Base-by-base conservation (phyloP, 1,140 invertebrate genomes). In the Drosophila kikkawai region DNA sequence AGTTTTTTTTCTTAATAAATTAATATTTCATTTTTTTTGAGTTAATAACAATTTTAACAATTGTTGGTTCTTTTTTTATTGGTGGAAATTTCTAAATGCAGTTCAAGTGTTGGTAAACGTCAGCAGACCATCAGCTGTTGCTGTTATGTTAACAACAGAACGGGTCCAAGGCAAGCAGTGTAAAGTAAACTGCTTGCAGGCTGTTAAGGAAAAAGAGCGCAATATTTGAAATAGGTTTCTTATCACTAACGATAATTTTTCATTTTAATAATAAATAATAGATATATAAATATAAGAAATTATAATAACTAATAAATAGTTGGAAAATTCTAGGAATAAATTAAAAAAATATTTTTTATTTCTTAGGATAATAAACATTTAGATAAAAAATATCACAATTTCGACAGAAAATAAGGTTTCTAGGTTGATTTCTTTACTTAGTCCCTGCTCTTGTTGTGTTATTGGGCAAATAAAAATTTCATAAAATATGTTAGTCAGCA, bases 61-160 rank as follows among this genome's bases (percentile, higher is more conserved):
- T 15, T 37, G 15, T 9, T 15, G 2, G 0, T 55, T 15, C 2
- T 9, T 15, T 17, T 53, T 55, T 37, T 55, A 15, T 55, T 55
- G 34, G 51, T 55, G 17, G 51, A 55, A 22, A 37, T 55, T 55
- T 55, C 51, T 42, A 57, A 57, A 41, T 57, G 55, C 55, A 26
- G 13, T 15, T 7, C 3, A 11, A 26, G 55, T 39, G 55, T 12
- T 57, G 36, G 8, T 22, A n/a, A 57, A 26, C 36, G 9, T 57
- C 4, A 5, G 1, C 0, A 39, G 13, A 1, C 1, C 0, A 57
- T 57, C 55, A 57, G 55, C 55, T 57, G 55, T 36, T 36, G 19
- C 13, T 56, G 17, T 22, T 15, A 29, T 48, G 22, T 15, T 48
- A 3, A 45, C 5, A 12, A 13, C 11, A 7, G 11, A 7, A n/a